Percentiles rank a stretch among this genome's conserved stretches.
Evolutionary conservation across 2,888 invertebrate species (phyloP).

Genomic region (Spicauda simplicius): DNA sequence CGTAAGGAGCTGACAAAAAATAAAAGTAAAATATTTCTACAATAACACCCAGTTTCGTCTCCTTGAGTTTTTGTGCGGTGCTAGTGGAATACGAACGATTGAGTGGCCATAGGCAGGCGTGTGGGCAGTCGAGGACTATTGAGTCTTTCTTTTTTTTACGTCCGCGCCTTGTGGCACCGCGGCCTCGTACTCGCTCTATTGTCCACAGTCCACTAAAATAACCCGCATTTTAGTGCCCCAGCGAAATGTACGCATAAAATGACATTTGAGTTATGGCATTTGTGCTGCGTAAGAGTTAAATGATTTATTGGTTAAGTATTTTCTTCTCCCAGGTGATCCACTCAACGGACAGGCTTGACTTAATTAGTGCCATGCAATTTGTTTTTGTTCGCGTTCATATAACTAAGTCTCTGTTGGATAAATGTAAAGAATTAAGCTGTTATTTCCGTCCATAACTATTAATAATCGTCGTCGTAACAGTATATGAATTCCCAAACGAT

Average conservation of each 20-base stretch:
- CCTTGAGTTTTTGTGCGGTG: conserved; percentile 53
- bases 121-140: conserved; percentile 81
- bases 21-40: conserved; percentile 34
- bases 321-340: conserved; percentile 37
- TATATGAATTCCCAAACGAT: too few relatives aligned
- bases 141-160: conserved; percentile 67
- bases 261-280: conserved; percentile 61
- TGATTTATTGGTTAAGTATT: conserved; percentile 57
- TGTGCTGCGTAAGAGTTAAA: conserved; percentile 53
- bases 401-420: too few relatives aligned
- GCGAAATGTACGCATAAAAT: conserved; percentile 65
- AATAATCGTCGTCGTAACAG: too few relatives aligned
- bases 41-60: conserved; percentile 48
- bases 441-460: too few relatives aligned
- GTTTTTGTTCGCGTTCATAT: too few relatives aligned
- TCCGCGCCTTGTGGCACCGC: conserved; percentile 54
- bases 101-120: conserved; percentile 81
- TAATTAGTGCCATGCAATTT: conserved; percentile 18
- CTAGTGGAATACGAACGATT: conserved; percentile 72
- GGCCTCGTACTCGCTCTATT: conserved; percentile 52
- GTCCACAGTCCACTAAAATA: conserved; percentile 72
- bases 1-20: conserved; percentile 22
- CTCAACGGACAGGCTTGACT: conserved; percentile 35
- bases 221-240: conserved; percentile 67
- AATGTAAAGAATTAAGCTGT: too few relatives aligned